These are phyloP conservation scores for Ligdia adustata DNA, from an alignment of 2,888 invertebrate species.

Conservation along the genomic window DNA sequence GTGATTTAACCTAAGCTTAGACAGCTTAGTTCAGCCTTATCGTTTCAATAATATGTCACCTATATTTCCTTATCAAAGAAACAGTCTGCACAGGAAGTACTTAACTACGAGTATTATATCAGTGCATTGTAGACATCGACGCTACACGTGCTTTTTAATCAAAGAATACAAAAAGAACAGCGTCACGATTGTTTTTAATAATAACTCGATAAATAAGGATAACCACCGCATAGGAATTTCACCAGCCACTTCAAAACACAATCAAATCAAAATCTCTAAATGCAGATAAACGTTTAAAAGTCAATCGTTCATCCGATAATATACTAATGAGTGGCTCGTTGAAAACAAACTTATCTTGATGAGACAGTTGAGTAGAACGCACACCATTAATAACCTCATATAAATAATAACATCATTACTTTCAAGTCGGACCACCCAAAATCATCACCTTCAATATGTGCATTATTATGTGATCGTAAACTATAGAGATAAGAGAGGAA, in stretches of 20 bases:
- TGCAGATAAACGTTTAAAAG: conserved; percentile 66
- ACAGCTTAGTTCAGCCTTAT: too few relatives aligned
- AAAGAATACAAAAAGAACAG: too few relatives aligned
- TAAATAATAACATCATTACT: conserved; percentile 80
- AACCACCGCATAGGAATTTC: conserved; percentile 33
- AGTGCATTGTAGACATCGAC: too few relatives aligned
- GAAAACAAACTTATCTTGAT: conserved; percentile 79
- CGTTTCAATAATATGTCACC: too few relatives aligned
- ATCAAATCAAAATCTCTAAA: conserved; percentile 63
- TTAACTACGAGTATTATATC: too few relatives aligned
- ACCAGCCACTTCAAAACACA: conserved; percentile 50
- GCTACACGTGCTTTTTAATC: too few relatives aligned
- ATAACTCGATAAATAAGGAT: not conserved
- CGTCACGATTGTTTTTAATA: too few relatives aligned
- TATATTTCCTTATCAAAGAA: too few relatives aligned
- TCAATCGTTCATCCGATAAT: conserved; percentile 74
- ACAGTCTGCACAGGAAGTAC: too few relatives aligned
- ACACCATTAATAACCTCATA: conserved; percentile 74
- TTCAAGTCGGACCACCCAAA: conserved; percentile 76
- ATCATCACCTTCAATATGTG: conserved; percentile 72
- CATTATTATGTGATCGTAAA: conserved; percentile 63
- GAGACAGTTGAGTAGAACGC: conserved; percentile 62
- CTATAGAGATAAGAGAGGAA: conserved; percentile 64
- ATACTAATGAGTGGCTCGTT: conserved; percentile 74
- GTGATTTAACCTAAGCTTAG: too few relatives aligned